Conservation (phyloP, 2,797 vertebrate genomes). For the Pristis pectinata region DNA sequence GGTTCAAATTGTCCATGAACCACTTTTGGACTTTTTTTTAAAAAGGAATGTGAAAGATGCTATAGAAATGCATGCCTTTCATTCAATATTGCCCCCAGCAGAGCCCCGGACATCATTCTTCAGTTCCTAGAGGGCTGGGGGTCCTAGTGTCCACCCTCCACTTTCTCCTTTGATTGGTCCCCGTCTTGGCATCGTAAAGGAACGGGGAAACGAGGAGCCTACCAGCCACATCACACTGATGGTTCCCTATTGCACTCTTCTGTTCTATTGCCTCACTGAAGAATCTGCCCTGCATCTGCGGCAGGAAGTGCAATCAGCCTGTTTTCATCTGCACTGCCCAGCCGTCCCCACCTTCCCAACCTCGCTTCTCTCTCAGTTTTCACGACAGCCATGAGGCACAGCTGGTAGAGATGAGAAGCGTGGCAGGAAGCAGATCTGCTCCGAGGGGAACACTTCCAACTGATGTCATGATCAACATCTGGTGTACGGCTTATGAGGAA, state of each 20-base stretch:
- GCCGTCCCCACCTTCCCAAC: neutral
- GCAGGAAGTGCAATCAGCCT: neutral
- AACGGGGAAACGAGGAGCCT: neutral
- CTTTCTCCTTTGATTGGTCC: neutral
- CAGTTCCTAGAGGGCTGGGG: neutral
- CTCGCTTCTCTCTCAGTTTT: neutral
- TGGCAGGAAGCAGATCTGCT: neutral
- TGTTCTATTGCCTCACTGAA: neutral
- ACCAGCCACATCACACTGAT: neutral
- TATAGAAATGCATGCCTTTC: no score
- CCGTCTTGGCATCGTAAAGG: neutral
- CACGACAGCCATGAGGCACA: neutral
- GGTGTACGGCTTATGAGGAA: slow-evolving; percentile 3
- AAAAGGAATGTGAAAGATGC: no score
- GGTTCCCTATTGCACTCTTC: neutral
- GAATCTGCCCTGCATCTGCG: neutral
- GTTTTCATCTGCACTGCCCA: neutral
- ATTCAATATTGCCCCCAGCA: neutral
- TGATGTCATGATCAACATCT: slow-evolving; percentile 7
- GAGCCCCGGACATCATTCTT: neutral
- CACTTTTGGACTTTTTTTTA: no score
- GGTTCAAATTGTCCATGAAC: no score
- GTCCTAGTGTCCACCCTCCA: neutral
- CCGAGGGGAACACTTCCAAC: neutral
- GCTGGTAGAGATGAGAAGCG: slow-evolving; percentile 6